Evolutionary conservation across 1,140 invertebrate genomes (phyloP).

Genomic region (Aplysia californica): DNA sequence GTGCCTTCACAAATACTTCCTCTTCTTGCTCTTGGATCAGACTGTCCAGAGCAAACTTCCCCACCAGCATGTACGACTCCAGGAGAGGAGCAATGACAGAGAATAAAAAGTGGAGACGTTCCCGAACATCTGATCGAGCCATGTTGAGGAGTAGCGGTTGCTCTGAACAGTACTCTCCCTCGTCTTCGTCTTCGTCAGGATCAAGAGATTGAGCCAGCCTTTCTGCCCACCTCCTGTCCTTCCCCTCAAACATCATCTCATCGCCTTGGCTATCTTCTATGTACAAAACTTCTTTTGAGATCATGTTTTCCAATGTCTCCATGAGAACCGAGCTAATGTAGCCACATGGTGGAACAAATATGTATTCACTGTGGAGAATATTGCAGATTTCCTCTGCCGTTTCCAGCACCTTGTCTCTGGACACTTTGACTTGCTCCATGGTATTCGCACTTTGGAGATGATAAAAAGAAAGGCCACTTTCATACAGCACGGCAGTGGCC

Average conservation of each 20-base stretch:
- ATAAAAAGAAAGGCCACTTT: slow-evolving; percentile 1
- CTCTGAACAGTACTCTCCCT: background rate
- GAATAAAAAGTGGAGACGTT: slow-evolving; percentile 12
- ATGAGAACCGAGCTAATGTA: background rate
- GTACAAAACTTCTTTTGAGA: background rate
- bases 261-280: background rate
- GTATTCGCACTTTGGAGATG: background rate
- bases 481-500: slow-evolving; percentile 3
- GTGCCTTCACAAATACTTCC: slow-evolving; percentile 1
- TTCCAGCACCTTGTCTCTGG: slow-evolving; percentile 21
- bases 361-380: slow-evolving; percentile 21
- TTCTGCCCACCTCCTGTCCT: slow-evolving; percentile 20
- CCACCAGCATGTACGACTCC: slow-evolving; percentile 8
- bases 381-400: slow-evolving; percentile 16
- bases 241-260: slow-evolving; percentile 11
- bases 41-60: slow-evolving; percentile 1
- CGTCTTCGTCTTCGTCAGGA: slow-evolving; percentile 13
- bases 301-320: background rate
- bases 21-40: slow-evolving; percentile 16
- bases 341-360: slow-evolving; percentile 18
- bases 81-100: slow-evolving; percentile 10
- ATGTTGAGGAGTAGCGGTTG: slow-evolving; percentile 17
- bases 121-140: background rate
- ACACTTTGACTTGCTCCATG: background rate
- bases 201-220: slow-evolving; percentile 8